A percentile compares a stretch with the other conserved stretches of the same genome.
These are phyloP conservation scores for Bufo gargarizans DNA, from an alignment of 2,113 vertebrate genomes.

Conservation along the genomic window DNA sequence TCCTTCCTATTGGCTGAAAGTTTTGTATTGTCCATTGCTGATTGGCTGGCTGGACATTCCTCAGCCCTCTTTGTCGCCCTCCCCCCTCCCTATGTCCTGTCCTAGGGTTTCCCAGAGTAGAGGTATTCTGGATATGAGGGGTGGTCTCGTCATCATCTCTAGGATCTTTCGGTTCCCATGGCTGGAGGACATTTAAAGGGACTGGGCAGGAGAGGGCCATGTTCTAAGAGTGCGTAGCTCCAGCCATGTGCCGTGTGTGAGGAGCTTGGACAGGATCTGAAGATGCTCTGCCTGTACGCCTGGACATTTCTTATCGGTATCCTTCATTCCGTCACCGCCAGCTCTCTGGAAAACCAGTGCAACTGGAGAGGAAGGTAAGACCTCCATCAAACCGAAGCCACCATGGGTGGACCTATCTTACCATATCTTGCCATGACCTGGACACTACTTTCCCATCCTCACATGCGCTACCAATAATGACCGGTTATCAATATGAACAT, in stretches of 20 bases:
- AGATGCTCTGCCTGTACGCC: constrained; percentile 64
- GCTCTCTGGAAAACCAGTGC: constrained; percentile 80
- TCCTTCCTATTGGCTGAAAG: constrained; percentile 52
- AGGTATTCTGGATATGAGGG: constrained; percentile 22
- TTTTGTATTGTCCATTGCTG: constrained; percentile 10
- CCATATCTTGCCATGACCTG: too few relatives aligned
- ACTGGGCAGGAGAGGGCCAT: not conserved
- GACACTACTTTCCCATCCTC: too few relatives aligned
- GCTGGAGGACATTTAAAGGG: not conserved
- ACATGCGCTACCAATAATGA: too few relatives aligned
- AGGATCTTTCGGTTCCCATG: not conserved
- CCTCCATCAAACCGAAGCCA: not conserved
- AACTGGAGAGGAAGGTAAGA: constrained; percentile 87
- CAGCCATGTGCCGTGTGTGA: not conserved
- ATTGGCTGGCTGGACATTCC: constrained; percentile 54
- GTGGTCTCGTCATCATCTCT: constrained; percentile 14
- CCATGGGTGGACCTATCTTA: not conserved
- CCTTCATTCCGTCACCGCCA: constrained; percentile 65
- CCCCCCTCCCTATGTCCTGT: not conserved
- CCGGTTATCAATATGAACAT: too few relatives aligned
- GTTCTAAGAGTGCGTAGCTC: not conserved
- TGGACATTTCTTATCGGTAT: constrained; percentile 72
- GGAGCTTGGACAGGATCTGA: constrained; percentile 21
- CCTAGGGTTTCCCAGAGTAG: constrained; percentile 34
- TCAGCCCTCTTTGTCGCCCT: not conserved